phyloP scores from a whole-genome alignment of 2,888 invertebrate species.

The Mantis religiosa region DNA sequence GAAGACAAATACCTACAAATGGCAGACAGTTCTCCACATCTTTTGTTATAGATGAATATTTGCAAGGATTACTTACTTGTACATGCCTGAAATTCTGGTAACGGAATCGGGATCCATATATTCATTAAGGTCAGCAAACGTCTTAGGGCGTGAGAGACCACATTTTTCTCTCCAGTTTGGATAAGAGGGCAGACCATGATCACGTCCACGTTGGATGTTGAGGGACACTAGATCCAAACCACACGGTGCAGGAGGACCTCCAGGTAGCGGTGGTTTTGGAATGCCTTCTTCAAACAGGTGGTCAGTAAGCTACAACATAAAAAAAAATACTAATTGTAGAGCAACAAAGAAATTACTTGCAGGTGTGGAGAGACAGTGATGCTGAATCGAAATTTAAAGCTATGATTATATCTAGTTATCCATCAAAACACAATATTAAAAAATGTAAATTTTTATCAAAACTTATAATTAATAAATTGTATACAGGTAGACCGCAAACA shows the following conservation, averaged over 20 bases:
- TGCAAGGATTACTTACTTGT: slow-evolving; percentile 50
- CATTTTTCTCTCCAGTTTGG: slow-evolving; percentile 73
- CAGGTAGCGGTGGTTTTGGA: slow-evolving; percentile 37
- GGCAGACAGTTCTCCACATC: too few species aligned
- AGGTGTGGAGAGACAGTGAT: too few species aligned
- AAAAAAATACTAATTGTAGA: not conserved
- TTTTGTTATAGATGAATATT: not conserved
- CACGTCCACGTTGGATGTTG: slow-evolving; percentile 84
- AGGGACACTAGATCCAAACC: slow-evolving; percentile 82
- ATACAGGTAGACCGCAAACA: too few species aligned
- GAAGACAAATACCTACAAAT: too few species aligned
- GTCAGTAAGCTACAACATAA: slow-evolving; percentile 54
- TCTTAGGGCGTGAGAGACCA: slow-evolving; percentile 56
- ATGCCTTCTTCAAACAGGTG: slow-evolving; percentile 59
- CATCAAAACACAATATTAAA: too few species aligned
- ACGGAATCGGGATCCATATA: slow-evolving; percentile 64
- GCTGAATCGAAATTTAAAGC: too few species aligned
- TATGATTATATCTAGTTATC: too few species aligned
- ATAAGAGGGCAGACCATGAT: slow-evolving; percentile 82
- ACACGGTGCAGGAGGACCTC: slow-evolving; percentile 47
- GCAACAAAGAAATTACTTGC: too few species aligned
- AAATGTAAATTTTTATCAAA: too few species aligned
- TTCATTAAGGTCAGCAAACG: slow-evolving; percentile 60
- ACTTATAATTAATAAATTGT: too few species aligned
- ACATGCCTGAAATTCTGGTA: slow-evolving; percentile 59